A percentile compares a stretch with the other conserved stretches of the same genome.
Evolutionary conservation across 1,140 invertebrate species (phyloP).

Genomic region (Liolophura sinensis): DNA sequence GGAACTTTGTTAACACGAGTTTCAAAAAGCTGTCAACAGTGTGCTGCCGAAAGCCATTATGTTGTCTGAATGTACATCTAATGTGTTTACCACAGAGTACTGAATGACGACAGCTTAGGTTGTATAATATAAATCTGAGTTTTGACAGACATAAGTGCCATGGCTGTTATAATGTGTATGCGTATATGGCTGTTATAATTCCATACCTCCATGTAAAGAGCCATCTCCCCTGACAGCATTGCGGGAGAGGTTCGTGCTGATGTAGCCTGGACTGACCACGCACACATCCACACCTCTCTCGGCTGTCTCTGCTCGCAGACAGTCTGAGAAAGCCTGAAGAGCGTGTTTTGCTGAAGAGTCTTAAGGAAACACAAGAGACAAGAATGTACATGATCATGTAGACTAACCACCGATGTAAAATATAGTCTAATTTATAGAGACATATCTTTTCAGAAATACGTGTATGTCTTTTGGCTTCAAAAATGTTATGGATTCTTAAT

Average conservation of each 20-base stretch:
- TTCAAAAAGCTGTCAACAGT: background rate
- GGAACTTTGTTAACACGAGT: background rate
- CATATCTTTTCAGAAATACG: background rate
- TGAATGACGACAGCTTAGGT: too few relatives aligned
- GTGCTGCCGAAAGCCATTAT: background rate
- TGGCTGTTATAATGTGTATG: background rate
- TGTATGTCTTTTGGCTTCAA: background rate
- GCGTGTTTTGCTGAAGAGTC: slow-evolving; percentile 96
- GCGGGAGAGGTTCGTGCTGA: slow-evolving; percentile 82
- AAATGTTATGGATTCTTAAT: background rate
- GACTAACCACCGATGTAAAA: background rate
- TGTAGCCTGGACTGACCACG: slow-evolving; percentile 85
- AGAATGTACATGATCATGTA: background rate
- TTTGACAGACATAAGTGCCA: background rate
- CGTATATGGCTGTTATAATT: background rate
- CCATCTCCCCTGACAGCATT: slow-evolving; percentile 86
- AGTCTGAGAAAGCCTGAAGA: slow-evolving; percentile 62
- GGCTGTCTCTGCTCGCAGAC: slow-evolving; percentile 63
- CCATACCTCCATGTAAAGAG: slow-evolving; percentile 74
- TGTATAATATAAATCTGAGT: too few relatives aligned
- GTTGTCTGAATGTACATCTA: background rate
- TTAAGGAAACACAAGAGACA: slow-evolving; percentile 24
- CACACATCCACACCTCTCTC: slow-evolving; percentile 77
- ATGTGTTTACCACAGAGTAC: too few relatives aligned
- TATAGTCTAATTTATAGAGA: background rate